A percentile compares a stretch with the other conserved stretches of the same genome.
These are phyloP conservation scores for Carcina quercana DNA, from an alignment of 2,888 invertebrate genomes.

Conservation along the genomic window DNA sequence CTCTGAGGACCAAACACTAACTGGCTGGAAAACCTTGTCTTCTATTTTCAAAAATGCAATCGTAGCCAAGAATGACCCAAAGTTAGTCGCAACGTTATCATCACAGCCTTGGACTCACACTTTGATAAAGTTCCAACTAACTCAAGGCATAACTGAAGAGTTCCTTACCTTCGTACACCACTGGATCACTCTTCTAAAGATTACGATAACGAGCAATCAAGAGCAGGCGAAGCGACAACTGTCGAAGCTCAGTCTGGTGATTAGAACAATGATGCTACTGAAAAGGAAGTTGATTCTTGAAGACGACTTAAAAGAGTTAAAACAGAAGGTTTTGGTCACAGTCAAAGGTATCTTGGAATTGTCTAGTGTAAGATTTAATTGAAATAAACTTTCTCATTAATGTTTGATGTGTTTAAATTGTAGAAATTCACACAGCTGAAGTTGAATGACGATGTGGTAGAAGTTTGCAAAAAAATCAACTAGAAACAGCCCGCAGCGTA, in stretches of 20 bases:
- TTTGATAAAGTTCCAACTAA: slow-evolving; percentile 55
- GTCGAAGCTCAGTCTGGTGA: slow-evolving; percentile 42
- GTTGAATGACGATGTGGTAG: too few relatives aligned
- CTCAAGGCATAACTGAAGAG: slow-evolving; percentile 43
- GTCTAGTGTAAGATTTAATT: slow-evolving; percentile 20
- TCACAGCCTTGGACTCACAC: slow-evolving; percentile 61
- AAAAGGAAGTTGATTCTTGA: slow-evolving; percentile 34
- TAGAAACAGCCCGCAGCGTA: too few relatives aligned
- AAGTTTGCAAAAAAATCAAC: too few relatives aligned
- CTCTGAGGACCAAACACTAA: slow-evolving; percentile 42
- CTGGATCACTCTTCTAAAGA: slow-evolving; percentile 50
- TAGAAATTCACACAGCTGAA: too few relatives aligned
- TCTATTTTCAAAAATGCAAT: slow-evolving; percentile 58
- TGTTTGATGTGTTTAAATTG: too few relatives aligned
- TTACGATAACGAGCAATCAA: slow-evolving; percentile 40
- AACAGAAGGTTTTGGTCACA: slow-evolving; percentile 30
- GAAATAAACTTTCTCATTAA: too few relatives aligned
- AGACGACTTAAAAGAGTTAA: slow-evolving; percentile 31
- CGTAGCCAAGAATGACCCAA: slow-evolving; percentile 43
- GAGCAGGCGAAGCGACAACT: slow-evolving; percentile 32
- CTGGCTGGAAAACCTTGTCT: slow-evolving; percentile 56
- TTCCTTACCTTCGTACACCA: slow-evolving; percentile 48
- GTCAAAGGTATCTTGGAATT: slow-evolving; percentile 42
- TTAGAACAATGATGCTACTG: slow-evolving; percentile 41
- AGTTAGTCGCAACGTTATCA: slow-evolving; percentile 44